These are phyloP conservation scores for Sebastes fasciatus DNA, from an alignment of 2,113 vertebrate species.

Conservation along the genomic window DNA sequence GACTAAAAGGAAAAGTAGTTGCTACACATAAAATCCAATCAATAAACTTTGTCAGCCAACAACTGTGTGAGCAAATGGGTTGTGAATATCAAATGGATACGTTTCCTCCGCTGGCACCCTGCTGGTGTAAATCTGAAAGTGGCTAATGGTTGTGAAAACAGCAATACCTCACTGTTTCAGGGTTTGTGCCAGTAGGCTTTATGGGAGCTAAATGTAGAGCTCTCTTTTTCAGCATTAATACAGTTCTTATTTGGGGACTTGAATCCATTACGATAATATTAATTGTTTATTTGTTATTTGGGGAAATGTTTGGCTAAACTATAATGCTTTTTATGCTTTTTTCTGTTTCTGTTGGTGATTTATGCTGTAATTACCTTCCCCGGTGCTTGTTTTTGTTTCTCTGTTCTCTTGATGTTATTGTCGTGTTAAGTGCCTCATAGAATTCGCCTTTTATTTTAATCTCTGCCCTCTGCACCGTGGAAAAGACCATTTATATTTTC, in stretches of 20 bases:
- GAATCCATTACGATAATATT: conserved; percentile 13
- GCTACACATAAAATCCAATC: conserved; percentile 74
- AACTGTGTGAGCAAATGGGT: conserved; percentile 63
- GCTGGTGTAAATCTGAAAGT: conserved; percentile 56
- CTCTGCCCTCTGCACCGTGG: conserved; percentile 1
- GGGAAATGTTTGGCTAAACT: conserved; percentile 7
- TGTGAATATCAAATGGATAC: conserved; percentile 60
- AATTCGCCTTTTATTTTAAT: conserved; percentile 28
- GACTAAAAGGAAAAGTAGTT: conserved; percentile 78
- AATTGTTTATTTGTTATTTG: conserved; percentile 26
- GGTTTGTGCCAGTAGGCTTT: conserved; percentile 2
- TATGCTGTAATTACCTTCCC: conserved; percentile 39
- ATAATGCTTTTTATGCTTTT: background rate
- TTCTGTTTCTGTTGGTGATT: conserved; percentile 24
- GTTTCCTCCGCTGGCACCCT: conserved; percentile 42
- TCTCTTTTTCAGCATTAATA: background rate
- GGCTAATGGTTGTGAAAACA: conserved; percentile 53
- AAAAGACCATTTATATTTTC: background rate
- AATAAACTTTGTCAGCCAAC: conserved; percentile 74
- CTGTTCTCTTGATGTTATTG: conserved; percentile 11
- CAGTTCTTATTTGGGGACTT: background rate
- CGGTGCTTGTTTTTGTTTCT: conserved; percentile 37
- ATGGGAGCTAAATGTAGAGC: conserved; percentile 1
- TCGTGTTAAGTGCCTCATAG: conserved; percentile 19
- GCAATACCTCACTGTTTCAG: conserved; percentile 29